Conservation (phyloP, 2,797 vertebrate genomes). For the Telmatherina bonti region DNA sequence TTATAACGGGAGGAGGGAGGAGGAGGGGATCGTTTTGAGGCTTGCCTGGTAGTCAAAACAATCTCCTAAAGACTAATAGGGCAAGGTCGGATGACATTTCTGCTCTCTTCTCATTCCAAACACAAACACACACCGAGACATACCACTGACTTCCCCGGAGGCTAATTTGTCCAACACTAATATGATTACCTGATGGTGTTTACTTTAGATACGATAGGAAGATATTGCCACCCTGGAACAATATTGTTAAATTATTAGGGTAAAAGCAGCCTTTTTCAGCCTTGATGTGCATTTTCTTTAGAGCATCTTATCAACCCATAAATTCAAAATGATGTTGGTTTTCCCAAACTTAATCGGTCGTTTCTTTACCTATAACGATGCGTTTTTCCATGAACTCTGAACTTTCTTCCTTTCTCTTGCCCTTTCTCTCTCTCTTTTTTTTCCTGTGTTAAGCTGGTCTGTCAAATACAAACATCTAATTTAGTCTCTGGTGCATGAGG, state of each 20-base stretch:
- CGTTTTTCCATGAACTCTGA: slow-evolving; percentile 68
- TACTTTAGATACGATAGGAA: slow-evolving; percentile 68
- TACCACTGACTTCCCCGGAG: slow-evolving; percentile 61
- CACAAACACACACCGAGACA: slow-evolving; percentile 48
- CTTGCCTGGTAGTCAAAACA: slow-evolving; percentile 78
- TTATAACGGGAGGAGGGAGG: slow-evolving; percentile 63
- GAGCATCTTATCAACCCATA: slow-evolving; percentile 54
- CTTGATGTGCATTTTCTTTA: slow-evolving; percentile 30
- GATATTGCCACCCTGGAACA: slow-evolving; percentile 63
- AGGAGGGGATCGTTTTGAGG: slow-evolving; percentile 34
- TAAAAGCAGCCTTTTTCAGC: slow-evolving; percentile 32
- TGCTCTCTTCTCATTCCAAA: slow-evolving; percentile 49
- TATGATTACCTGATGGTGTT: slow-evolving; percentile 77
- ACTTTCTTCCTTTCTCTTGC: neutral
- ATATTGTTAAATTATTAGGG: slow-evolving; percentile 57
- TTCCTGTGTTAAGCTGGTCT: slow-evolving; percentile 71
- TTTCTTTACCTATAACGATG: slow-evolving; percentile 67
- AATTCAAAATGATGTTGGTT: slow-evolving; percentile 49
- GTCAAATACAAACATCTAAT: slow-evolving; percentile 83
- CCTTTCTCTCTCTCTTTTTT: slow-evolving; percentile 51
- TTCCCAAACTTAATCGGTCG: slow-evolving; percentile 44
- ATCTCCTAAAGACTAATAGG: slow-evolving; percentile 74
- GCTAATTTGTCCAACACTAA: slow-evolving; percentile 77
- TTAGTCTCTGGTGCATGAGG: slow-evolving; percentile 70
- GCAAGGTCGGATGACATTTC: slow-evolving; percentile 70